Evolutionary conservation across 2,888 invertebrate genomes (phyloP), one percentile per base, ranked within the genome.

Genomic region (Sinhomidia bicolor): DNA sequence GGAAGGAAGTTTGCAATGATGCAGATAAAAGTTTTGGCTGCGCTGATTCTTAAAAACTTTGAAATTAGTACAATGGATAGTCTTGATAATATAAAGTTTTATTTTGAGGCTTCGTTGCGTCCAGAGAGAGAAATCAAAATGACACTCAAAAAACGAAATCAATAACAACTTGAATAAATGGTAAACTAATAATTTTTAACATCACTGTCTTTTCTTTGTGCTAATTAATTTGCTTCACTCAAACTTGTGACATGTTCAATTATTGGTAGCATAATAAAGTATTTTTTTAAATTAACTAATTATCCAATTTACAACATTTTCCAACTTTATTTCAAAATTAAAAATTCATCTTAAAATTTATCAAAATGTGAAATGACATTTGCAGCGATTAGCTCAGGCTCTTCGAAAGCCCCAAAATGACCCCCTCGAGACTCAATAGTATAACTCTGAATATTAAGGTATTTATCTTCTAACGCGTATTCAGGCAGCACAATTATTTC

Each of bases 351-450:
- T n/a, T n/a, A n/a, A n/a, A n/a, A 76, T 26, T 23, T 57, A 51
- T 84, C 68, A 20, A 93, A 90, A 74, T 92, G 92, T 20, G 54
- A 9, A n/a, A 95, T 95, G 6, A 98, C 93, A 93, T 98, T 97
- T 0, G 95, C 94, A 1, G 96, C 96, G 26, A 98, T 92, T 0
- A 96, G 92, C 62, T 95, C 93, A 0, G 98, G 97, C 89, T 95
- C 94, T 93, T 98, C 97, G 84, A 98, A 94, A 0, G 98, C 97
- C 0, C 96, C 96, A 93, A 98, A 99, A 93, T 98, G 98, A 0
- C 98, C 98, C 0, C 97, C 97, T 1, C 95, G 94, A 0, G 95
- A 94, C 47, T 96, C 94, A 62, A 96, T 94, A 0, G 95, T 96
- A 92, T 95, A 95, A 71, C 96, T 96, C 4, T 96, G 94, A 74